Percentiles rank a stretch among this genome's conserved stretches.
These are phyloP conservation scores for Riparia riparia DNA, from an alignment of 2,113 vertebrate species.

Conservation along the genomic window DNA sequence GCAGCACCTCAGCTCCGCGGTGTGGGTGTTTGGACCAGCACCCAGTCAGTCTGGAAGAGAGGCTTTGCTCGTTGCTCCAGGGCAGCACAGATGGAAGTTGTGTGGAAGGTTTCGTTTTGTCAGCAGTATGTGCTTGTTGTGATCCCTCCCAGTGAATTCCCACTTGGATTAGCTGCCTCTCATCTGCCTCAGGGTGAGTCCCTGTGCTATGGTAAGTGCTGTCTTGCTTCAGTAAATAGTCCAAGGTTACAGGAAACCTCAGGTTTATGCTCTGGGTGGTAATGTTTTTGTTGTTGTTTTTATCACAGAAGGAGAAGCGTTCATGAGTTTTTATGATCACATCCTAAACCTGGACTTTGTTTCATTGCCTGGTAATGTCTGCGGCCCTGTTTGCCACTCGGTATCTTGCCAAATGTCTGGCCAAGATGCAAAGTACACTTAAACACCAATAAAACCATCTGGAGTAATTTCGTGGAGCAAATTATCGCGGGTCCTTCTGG, in stretches of 20 bases:
- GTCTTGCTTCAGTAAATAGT: not conserved
- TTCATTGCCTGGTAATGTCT: slow-evolving; percentile 17
- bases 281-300: slow-evolving; percentile 4
- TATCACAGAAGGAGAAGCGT: not conserved
- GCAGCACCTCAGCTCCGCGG: not conserved
- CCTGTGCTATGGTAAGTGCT: not conserved
- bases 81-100: not conserved
- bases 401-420: not conserved
- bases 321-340: not conserved
- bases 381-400: not conserved
- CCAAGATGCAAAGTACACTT: slow-evolving; percentile 50
- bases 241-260: not conserved
- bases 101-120: not conserved
- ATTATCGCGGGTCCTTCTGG: not conserved
- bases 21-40: rapidly evolving
- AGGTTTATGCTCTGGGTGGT: not conserved
- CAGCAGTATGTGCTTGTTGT: not conserved
- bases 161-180: not conserved
- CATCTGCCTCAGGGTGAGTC: not conserved
- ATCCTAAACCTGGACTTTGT: slow-evolving; percentile 20
- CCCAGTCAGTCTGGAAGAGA: not conserved
- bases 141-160: not conserved
- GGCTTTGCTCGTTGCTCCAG: not conserved
- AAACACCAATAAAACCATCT: not conserved
- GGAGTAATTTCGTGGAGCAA: not conserved